These are phyloP conservation scores for Glossophaga mutica DNA, from an alignment of 2,797 vertebrate species.

Conservation along the genomic window DNA sequence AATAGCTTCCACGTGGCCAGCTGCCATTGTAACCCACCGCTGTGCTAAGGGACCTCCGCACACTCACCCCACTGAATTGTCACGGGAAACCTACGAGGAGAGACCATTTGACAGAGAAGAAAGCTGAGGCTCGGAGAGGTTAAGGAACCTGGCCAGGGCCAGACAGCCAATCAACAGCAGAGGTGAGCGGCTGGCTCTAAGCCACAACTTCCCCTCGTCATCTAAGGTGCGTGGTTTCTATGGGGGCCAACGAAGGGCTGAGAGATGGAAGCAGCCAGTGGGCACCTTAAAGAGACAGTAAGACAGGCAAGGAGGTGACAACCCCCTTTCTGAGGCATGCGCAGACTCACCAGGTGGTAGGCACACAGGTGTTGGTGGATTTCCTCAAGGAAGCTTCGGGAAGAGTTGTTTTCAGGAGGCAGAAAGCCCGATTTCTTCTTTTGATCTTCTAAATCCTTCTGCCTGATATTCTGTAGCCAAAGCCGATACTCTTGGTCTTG, in stretches of 20 bases:
- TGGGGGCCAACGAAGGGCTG: background rate
- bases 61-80: fast-evolving
- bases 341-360: conserved; percentile 85
- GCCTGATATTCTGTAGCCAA: conserved; percentile 46
- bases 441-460: fast-evolving
- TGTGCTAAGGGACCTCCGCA: fast-evolving
- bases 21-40: fast-evolving
- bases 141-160: background rate
- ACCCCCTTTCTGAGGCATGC: fast-evolving
- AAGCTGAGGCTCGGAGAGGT: background rate
- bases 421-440: fast-evolving
- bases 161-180: background rate
- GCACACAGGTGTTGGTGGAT: conserved; percentile 84
- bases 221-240: background rate
- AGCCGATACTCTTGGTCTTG: conserved; percentile 85
- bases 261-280: background rate
- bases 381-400: conserved; percentile 58
- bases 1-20: fast-evolving
- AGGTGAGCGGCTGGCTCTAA: background rate
- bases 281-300: too few species aligned
- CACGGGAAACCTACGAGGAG: background rate
- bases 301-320: fast-evolving
- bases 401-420: fast-evolving
- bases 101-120: background rate
- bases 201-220: background rate